Evolutionary conservation across 2,113 vertebrate genomes (phyloP).

Genomic region (Equus quagga): DNA sequence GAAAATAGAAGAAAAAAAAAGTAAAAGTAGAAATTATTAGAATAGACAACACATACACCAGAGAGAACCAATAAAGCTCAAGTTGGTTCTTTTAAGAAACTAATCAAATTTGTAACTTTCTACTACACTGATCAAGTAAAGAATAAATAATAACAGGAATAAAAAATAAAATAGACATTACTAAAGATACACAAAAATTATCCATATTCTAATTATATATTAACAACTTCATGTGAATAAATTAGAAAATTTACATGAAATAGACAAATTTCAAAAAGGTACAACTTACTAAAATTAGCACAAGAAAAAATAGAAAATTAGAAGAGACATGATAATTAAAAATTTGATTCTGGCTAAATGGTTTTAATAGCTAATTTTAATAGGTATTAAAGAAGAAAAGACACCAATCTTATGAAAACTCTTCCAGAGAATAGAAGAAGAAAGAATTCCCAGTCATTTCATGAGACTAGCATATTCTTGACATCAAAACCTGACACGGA

Average conservation of each 20-base stretch:
- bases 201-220: background rate
- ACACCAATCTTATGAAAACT: background rate
- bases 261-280: background rate
- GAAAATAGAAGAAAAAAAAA: background rate
- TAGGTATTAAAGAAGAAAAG: background rate
- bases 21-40: background rate
- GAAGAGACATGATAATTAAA: background rate
- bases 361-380: background rate
- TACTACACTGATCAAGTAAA: background rate
- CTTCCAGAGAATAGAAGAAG: background rate
- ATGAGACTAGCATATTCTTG: background rate
- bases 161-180: background rate
- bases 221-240: background rate
- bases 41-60: background rate
- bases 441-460: background rate
- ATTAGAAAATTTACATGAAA: background rate
- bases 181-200: background rate
- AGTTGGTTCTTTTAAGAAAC: background rate
- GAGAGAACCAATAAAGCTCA: background rate
- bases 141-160: background rate
- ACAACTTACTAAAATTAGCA: background rate
- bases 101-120: background rate
- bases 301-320: background rate
- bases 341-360: background rate
- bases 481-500: background rate